Evolutionary conservation across 2,113 vertebrate genomes (phyloP).

Genomic region (Siniperca chuatsi): DNA sequence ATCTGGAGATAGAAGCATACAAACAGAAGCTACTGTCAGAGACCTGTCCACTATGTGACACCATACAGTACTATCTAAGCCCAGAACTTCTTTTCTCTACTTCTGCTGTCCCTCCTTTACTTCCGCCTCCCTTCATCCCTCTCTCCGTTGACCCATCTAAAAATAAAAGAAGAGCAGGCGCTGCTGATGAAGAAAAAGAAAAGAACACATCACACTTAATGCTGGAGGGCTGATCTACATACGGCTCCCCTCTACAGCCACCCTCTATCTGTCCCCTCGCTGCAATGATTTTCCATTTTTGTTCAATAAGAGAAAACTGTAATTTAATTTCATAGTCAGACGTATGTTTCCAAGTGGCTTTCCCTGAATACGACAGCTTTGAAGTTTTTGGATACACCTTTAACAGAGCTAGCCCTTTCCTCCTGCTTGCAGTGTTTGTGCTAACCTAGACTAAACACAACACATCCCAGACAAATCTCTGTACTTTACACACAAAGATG

Average conservation of each 20-base stretch:
- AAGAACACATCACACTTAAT: slow-evolving; percentile 50
- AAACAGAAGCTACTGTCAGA: slow-evolving; percentile 52
- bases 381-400: slow-evolving; percentile 5
- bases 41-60: slow-evolving; percentile 12
- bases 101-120: slow-evolving; percentile 18
- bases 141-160: slow-evolving; percentile 60
- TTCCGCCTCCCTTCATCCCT: slow-evolving; percentile 41
- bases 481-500: neutral
- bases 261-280: neutral
- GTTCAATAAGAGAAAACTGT: slow-evolving; percentile 28
- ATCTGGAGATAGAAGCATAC: slow-evolving; percentile 57
- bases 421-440: neutral
- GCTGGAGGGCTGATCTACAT: slow-evolving; percentile 70
- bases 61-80: neutral
- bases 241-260: slow-evolving; percentile 18
- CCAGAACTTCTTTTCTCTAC: slow-evolving; percentile 25
- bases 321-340: slow-evolving; percentile 54
- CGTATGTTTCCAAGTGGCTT: slow-evolving; percentile 1
- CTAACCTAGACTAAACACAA: slow-evolving; percentile 1
- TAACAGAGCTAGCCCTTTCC: neutral
- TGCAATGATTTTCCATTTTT: slow-evolving; percentile 42
- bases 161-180: slow-evolving; percentile 71
- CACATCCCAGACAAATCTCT: neutral
- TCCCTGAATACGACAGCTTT: slow-evolving; percentile 1
- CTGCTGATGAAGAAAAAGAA: slow-evolving; percentile 60